A percentile compares a stretch with the other conserved stretches of the same genome.
Conservation (phyloP, 2,888 invertebrate species). For the Thecophora atra region DNA sequence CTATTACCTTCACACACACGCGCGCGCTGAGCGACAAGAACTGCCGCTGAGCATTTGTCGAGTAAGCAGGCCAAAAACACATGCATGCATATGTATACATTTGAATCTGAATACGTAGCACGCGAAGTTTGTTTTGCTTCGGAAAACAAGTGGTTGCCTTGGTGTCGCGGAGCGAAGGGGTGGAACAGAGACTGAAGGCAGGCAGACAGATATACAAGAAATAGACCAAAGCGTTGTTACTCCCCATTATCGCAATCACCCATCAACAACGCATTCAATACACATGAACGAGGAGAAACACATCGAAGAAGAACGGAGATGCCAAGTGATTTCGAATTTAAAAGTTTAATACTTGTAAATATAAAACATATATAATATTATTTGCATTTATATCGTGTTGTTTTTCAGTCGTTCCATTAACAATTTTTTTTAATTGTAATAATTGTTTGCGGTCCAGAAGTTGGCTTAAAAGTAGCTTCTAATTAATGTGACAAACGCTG, state of each 20-base stretch:
- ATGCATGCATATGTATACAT: too few species aligned
- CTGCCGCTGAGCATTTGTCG: slow-evolving; percentile 23
- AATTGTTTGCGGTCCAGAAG: too few species aligned
- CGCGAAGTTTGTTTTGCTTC: slow-evolving; percentile 55
- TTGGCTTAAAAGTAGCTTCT: too few species aligned
- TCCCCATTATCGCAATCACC: background rate
- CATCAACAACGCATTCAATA: background rate
- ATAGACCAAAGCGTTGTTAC: background rate
- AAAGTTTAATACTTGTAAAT: too few species aligned
- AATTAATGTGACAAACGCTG: too few species aligned
- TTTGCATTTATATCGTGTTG: too few species aligned
- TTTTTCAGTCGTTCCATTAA: too few species aligned
- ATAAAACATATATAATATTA: too few species aligned
- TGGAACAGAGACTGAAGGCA: background rate
- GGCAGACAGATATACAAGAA: background rate
- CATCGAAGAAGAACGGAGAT: background rate
- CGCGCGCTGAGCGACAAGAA: slow-evolving; percentile 17
- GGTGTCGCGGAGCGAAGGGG: slow-evolving; percentile 43
- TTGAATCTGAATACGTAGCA: slow-evolving; percentile 22
- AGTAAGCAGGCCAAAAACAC: background rate
- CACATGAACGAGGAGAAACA: background rate
- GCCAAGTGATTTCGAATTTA: background rate
- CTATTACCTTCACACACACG: too few species aligned
- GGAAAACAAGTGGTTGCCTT: slow-evolving; percentile 65
- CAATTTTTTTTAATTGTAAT: too few species aligned